Base-by-base conservation (phyloP, 1,140 invertebrate genomes). In the Pteromalus puparum region DNA sequence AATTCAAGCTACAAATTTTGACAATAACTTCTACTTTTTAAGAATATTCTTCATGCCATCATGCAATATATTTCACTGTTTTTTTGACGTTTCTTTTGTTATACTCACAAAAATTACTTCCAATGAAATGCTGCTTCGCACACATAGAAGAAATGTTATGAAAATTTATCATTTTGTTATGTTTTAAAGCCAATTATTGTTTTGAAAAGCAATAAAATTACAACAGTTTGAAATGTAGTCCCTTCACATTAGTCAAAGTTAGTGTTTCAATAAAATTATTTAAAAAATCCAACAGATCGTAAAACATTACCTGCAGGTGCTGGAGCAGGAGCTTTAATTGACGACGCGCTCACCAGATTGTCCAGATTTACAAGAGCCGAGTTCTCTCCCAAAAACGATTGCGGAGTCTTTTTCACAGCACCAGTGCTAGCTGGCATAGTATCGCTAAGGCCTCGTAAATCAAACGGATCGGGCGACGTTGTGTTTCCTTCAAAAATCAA, bases 311-410 rank as follows among this genome's bases (percentile, higher is more conserved):
- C 90, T 87, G 92, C 86, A 74, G 92, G 91, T 87, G 90, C 85
- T 80, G 92, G 91, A 30, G 92, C 86, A 28, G 90, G 72, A 75
- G 86, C 86, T 86, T 93, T 93, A 82, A 93, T 91, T 76, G 92
- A 82, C 68, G 92, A 90, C 30, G 95, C 94, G 88, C 97, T 97
- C 84, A 99, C 97, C 89, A 99, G 95, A 93, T 98, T 98, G 93
- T 99, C 98, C 89, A 99, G 94, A 95, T 99, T 99, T 68, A 99
- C 98, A 84, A 99, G 94, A 87, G 96, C 95, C 28, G 97, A 98
- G 93, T 99, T 99, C 93, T 99, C 97, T 26, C 98, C 98, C 10
- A 99, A 95, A 93, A 99, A 99, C 87, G 96, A 96, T 87, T 98
- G 97, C 12, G 98, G 98, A 81, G 97, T 98, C 92, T 98, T 98